Base-by-base conservation (phyloP, 2,797 vertebrate genomes). In the Euphonia xanthogaster region DNA sequence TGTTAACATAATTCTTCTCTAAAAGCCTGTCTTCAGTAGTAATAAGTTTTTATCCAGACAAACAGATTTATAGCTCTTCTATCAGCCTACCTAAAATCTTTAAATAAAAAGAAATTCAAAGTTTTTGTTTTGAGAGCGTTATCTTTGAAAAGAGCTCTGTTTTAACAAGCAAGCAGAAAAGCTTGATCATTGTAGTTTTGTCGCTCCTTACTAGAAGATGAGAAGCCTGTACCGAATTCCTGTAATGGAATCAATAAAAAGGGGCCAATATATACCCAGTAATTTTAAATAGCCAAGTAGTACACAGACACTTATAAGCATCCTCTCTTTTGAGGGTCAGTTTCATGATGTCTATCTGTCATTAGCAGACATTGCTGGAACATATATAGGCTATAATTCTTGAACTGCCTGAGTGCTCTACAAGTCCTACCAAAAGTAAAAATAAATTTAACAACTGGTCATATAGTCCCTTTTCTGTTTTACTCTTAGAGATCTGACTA, bases 211-310 rank as follows among this genome's bases (percentile, higher is more conserved):
- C 2, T 30, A 40, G 14, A 77, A n/a, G 75, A 66, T 47, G 10
- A 57, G 53, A 77, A 88, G 10, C 4, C 10, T 62, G 14, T 45
- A 60, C 57, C 28, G 35, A 28, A 60, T 60, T 39, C 57, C 10
- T 65, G 4, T 15, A 53, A 33, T 10, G 5, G 24, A 73, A 80
- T 63, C 10, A 63, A 14, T 73, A 66, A 30, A 16, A 57, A 44
- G 13, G 10, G 3, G 11, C 42, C 12, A 27, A 40, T 14, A 33
- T 60, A 39, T 10, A 35, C 0, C 3, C 18, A 39, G 2, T 39
- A 53, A 57, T 77, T 86, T 65, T 27, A 74, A 68, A 55, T 18
- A 86, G 11, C 13, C 7, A 45, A 40, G 7, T 13, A 67, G 5
- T 19, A 50, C 3, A 54, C 4, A 67, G 23, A 44, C 6, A 24